These are phyloP conservation scores for Latheticus oryzae DNA, from an alignment of 2,888 invertebrate species.

Conservation along the genomic window DNA sequence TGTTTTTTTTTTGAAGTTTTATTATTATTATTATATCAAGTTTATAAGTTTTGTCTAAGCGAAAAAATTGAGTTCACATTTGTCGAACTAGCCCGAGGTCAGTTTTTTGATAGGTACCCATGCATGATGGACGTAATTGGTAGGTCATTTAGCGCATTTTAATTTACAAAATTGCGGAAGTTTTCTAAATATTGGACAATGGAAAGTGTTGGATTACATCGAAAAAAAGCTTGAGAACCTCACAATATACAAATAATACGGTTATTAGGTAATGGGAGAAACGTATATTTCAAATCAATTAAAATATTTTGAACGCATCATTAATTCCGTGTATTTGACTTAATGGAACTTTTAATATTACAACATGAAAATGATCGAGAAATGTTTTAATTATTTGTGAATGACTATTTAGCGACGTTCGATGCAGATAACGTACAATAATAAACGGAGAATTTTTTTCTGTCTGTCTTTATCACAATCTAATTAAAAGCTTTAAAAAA, in stretches of 20 bases:
- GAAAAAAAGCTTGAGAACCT: slow-evolving; percentile 4
- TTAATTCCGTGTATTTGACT: slow-evolving; percentile 32
- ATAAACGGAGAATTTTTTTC: slow-evolving; percentile 12
- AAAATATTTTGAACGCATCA: slow-evolving; percentile 36
- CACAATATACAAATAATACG: slow-evolving; percentile 31
- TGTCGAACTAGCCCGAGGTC: not conserved
- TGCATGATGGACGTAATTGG: slow-evolving; percentile 10
- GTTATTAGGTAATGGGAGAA: slow-evolving; percentile 32
- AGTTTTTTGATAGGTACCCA: slow-evolving; percentile 8
- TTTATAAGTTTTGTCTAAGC: not conserved
- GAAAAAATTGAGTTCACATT: slow-evolving; percentile 9
- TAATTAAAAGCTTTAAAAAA: no score
- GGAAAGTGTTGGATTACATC: slow-evolving; percentile 4
- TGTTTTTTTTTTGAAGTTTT: no score
- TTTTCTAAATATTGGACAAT: slow-evolving; percentile 20
- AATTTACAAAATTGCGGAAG: slow-evolving; percentile 25
- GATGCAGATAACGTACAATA: slow-evolving; percentile 11
- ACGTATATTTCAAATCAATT: slow-evolving; percentile 31
- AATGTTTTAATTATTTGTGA: slow-evolving; percentile 35
- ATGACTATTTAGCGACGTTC: slow-evolving; percentile 14
- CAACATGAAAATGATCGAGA: slow-evolving; percentile 27
- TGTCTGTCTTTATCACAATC: slow-evolving; percentile 9
- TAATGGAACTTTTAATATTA: slow-evolving; percentile 29
- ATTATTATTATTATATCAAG: no score
- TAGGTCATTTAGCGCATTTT: slow-evolving; percentile 6